These are phyloP conservation scores for Neoaliturus tenellus DNA, from an alignment of 2,888 invertebrate genomes.

Conservation along the genomic window DNA sequence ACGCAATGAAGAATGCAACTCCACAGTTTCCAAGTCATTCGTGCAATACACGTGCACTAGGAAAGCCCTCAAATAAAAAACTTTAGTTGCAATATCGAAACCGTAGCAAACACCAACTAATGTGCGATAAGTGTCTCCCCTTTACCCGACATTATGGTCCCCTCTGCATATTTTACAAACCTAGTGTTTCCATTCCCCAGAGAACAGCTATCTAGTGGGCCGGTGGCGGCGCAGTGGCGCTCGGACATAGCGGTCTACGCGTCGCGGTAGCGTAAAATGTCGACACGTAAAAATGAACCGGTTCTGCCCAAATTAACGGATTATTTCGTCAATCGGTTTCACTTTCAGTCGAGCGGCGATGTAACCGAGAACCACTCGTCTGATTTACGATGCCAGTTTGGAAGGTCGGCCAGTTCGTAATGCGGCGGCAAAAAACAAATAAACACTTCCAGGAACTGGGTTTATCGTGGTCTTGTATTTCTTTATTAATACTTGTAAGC, in stretches of 20 bases:
- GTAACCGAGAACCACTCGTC: slow-evolving; percentile 24
- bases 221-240: slow-evolving; percentile 1
- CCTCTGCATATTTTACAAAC: too few relatives aligned
- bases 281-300: slow-evolving; percentile 39
- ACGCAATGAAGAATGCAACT: too few relatives aligned
- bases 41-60: too few relatives aligned
- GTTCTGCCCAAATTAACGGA: slow-evolving; percentile 32
- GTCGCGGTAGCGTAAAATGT: slow-evolving; percentile 43
- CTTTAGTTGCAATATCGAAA: too few relatives aligned
- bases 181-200: too few relatives aligned
- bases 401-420: slow-evolving; percentile 17
- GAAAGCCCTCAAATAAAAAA: too few relatives aligned
- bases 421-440: slow-evolving; percentile 25
- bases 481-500: too few relatives aligned
- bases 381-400: slow-evolving; percentile 10
- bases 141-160: too few relatives aligned
- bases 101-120: too few relatives aligned
- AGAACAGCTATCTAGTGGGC: too few relatives aligned
- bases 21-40: too few relatives aligned
- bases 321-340: slow-evolving; percentile 45
- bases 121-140: too few relatives aligned
- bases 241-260: background rate
- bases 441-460: slow-evolving; percentile 16
- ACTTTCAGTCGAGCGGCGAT: slow-evolving; percentile 21
- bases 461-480: background rate